Evolutionary conservation across 2,888 invertebrate species (phyloP), one percentile per base, ranked within the genome.

Genomic region (Drosophila merina): DNA sequence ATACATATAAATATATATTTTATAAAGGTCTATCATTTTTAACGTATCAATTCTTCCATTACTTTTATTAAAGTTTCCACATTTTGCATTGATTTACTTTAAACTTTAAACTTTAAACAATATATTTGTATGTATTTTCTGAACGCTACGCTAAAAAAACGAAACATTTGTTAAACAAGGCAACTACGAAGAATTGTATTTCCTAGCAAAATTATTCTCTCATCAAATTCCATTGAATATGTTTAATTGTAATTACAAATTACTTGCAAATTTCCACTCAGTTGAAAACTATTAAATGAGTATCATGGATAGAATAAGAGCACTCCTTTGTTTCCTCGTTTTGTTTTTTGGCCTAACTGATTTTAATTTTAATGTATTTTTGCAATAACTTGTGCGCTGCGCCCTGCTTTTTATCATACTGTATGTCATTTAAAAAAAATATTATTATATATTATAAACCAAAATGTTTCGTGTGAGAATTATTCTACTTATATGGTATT

Each of bases 31-130:
- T 48, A 60, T 78, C 71, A 77, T 81, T 78, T 73, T 70, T 58
- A 60, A 67, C 71, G 54, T 72, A 79, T 63, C 38, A 79, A 83
- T 78, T 81, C 81, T 81, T 81, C 81, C 81, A 81, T 81, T 71
- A 73, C 76, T 72, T 80, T 78, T 77, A 68, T 50, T 67, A 64
- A 57, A 72, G 25, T 70, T 80, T 77, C 26, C 69, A 72, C 50
- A 57, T 62, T 77, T 63, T 67, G 56, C 68, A 72, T 59, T 75
- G 60, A 62, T 51, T 70, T 63, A 55, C 44, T 58, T 79, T 76
- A 50, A 48, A 67, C 4, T 33, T 33, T 10, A 33, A 10, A n/a
- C 6, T 36, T 72, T 8, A 42, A 54, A 66, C 45, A 49, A 47
- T 62, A 64, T 64, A 47, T 73, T 57, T 80, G 42, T 60, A 71